Evolutionary conservation across 2,797 vertebrate species (phyloP), one percentile per base, ranked within the genome.

Genomic region (Pangasius larnaudii): DNA sequence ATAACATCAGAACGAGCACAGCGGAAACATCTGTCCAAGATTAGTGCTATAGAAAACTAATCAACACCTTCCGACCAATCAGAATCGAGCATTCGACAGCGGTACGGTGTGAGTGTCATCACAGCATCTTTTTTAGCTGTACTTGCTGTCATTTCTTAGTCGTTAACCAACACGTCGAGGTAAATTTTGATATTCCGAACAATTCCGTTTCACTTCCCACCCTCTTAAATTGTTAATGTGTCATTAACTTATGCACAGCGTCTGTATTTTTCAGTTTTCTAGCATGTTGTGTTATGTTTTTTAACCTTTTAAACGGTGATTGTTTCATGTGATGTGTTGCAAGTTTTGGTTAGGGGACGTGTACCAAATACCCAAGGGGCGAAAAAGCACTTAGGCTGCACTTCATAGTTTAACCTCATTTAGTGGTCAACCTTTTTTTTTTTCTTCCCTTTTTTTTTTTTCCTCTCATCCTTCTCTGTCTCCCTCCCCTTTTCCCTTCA

Each of bases 381-480:
- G 16, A 27, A 46, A 36, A 81, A 56, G 51, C 81, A 80, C 56
- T 22, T 36, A 36, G 4, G 14, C 27, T 53, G n/a, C 33, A 42
- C 56, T 82, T 30, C 46, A 67, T 51, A 51, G 8, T 67, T 84
- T 22, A 51, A 82, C 93, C 94, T 94, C 93, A 91, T 92, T 94
- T 92, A 88, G 91, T 95, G 94, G 93, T 94, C 94, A 94, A 94
- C 93, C 85, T 91, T 92, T 92, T 85, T 85, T 84, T 88, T 81
- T 86, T 87, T 87, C 81, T 61, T 1, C 7, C 71, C 67, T 92
- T 92, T 84, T 84, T 83, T 85, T 87, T 87, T 84, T 67, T 1
- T 7, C 11, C 74, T 1, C 49, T 33, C 33, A 51, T 79, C 59
- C 84, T 72, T 86, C 67, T 89, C 81, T 56, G 5, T 72, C 69